Conservation (phyloP, 2,888 invertebrate genomes). For the Syrphus vitripennis region DNA sequence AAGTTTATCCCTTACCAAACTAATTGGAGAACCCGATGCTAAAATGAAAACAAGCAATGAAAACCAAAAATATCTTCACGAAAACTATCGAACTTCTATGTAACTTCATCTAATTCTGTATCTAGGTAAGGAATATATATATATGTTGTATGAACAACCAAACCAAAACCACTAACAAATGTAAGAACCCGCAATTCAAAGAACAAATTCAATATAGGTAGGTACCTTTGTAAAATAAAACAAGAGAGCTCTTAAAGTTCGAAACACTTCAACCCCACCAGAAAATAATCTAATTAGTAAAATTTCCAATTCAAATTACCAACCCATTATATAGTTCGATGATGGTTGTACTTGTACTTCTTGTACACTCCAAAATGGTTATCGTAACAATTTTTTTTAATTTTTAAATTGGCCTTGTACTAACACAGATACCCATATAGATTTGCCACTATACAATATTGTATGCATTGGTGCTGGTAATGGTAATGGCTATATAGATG, state of each 20-base stretch:
- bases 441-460: not conserved
- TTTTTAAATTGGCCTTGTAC: conserved; percentile 38
- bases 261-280: conserved; percentile 33
- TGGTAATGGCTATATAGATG: not conserved
- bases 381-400: conserved; percentile 44
- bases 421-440: not conserved
- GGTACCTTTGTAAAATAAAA: conserved; percentile 2
- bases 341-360: conserved; percentile 55
- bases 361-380: conserved; percentile 51
- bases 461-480: not conserved
- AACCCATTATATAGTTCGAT: conserved; percentile 53
- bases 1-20: conserved; percentile 23
- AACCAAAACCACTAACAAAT: not conserved
- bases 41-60: not conserved
- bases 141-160: not conserved
- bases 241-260: conserved; percentile 47
- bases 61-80: conserved; percentile 20
- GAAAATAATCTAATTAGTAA: conserved; percentile 64
- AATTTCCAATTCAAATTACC: conserved; percentile 64
- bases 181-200: conserved; percentile 24
- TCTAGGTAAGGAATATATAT: not conserved
- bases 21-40: conserved; percentile 43
- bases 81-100: conserved; percentile 17
- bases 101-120: not conserved
- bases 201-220: conserved; percentile 1